phyloP scores from a whole-genome alignment of 2,113 vertebrate species.

The Acrocephalus kingi region DNA sequence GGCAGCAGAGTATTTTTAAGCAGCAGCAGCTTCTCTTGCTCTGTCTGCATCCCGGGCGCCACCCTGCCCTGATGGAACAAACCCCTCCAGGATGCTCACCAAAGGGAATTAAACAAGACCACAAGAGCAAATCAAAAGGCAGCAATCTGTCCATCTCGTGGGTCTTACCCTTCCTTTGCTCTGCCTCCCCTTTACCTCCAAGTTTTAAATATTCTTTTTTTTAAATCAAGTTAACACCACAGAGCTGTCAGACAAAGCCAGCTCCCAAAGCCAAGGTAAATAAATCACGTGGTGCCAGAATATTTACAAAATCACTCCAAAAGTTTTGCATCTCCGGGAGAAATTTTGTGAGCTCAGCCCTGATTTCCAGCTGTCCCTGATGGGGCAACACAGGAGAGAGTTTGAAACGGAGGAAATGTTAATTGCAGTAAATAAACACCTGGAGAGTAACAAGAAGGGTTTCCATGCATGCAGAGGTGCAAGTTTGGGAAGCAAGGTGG shows the following conservation, averaged over 20 bases:
- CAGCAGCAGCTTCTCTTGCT: neutral
- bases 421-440: neutral
- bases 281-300: neutral
- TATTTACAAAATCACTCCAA: neutral
- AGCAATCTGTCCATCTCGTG: rapidly evolving
- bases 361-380: neutral
- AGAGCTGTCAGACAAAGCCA: neutral
- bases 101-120: neutral
- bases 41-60: neutral
- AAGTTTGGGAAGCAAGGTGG: neutral
- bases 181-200: neutral
- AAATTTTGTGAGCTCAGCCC: neutral
- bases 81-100: neutral
- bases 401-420: neutral
- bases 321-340: neutral
- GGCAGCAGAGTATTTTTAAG: neutral
- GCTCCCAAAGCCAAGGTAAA: neutral
- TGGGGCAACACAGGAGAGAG: neutral
- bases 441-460: neutral
- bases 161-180: neutral
- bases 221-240: neutral
- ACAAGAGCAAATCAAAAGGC: neutral
- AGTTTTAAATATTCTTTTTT: neutral
- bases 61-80: neutral
- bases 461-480: neutral